Evolutionary conservation across 1,140 invertebrate species (phyloP), one percentile per base, ranked within the genome.

Genomic region (Nymphalis io): DNA sequence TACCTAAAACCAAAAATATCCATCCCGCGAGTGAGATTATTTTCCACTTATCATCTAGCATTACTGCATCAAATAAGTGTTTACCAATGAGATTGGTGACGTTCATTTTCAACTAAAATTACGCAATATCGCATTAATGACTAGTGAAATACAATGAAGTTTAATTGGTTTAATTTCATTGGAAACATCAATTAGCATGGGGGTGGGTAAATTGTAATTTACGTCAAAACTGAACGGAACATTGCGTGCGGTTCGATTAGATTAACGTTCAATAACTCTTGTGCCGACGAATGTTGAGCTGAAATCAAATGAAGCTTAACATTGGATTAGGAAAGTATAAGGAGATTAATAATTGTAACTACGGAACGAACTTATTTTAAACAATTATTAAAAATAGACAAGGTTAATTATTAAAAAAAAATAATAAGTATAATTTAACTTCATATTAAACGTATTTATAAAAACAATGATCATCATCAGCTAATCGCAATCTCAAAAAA

Each of bases 151-250:
- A 84, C 79, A 78, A 79, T 83, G 75, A 82, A 78, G 80, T 79
- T 74, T 81, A 83, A 84, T 83, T 79, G 78, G 74, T 76, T 84
- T 81, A 80, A 82, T 83, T 82, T 81, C 72, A 78, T 78, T 78
- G 70, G 79, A 61, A 83, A 86, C 84, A 78, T 83, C 79, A 84
- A 86, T 86, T 86, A 83, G 70, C 61, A 72, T 68, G 72, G 70
- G 74, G 78, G 72, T 63, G 72, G 76, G 74, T 72, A 77, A 72
- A 76, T 73, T 72, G 75, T 75, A 81, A 77, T 82, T 81, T 79
- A 71, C 74, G 73, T 85, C 78, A 76, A 78, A 74, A 63, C 55
- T 51, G 60, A 72, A 48, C 53, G 68, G 68, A 33, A 66, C 64
- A 58, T 73, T 74, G 74, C 69, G 72, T 79, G 76, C 69, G 64